Percentiles rank a stretch among this genome's conserved stretches.
Evolutionary conservation across 2,113 vertebrate species (phyloP).

Genomic region (Actenoides lindsayi): DNA sequence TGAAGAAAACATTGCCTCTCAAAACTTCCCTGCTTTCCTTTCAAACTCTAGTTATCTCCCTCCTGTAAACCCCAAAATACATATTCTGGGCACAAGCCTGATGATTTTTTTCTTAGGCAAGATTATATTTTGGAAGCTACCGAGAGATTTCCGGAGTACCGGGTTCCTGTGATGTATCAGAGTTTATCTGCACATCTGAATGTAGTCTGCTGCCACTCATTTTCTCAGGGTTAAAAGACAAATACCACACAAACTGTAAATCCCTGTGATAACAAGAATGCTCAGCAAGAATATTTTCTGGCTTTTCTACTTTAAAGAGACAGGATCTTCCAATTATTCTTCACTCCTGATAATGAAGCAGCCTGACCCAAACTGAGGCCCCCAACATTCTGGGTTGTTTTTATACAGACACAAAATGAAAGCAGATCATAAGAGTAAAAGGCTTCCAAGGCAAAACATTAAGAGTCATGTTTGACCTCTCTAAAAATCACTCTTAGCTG

Average conservation of each 20-base stretch:
- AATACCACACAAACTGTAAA: background rate
- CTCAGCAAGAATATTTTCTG: background rate
- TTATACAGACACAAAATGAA: background rate
- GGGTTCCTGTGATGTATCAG: background rate
- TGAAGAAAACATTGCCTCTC: background rate
- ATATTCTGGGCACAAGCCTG: background rate
- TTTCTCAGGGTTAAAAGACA: constrained; percentile 3
- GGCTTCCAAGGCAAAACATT: background rate
- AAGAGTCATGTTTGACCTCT: background rate
- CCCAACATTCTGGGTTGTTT: rapidly evolving
- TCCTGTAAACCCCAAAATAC: background rate
- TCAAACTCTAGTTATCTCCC: background rate
- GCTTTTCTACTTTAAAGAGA: background rate
- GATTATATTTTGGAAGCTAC: background rate
- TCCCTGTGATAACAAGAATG: background rate
- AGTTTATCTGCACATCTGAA: background rate
- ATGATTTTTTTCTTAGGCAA: background rate
- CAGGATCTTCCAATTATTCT: background rate
- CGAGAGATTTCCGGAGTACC: background rate
- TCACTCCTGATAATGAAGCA: background rate
- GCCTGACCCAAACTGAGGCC: background rate
- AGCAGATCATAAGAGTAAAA: background rate
- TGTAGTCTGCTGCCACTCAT: background rate
- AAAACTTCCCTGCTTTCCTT: background rate
- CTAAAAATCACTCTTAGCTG: background rate